Evolutionary conservation across 2,888 invertebrate species (phyloP).

Genomic region (Dryadula phaetusa): DNA sequence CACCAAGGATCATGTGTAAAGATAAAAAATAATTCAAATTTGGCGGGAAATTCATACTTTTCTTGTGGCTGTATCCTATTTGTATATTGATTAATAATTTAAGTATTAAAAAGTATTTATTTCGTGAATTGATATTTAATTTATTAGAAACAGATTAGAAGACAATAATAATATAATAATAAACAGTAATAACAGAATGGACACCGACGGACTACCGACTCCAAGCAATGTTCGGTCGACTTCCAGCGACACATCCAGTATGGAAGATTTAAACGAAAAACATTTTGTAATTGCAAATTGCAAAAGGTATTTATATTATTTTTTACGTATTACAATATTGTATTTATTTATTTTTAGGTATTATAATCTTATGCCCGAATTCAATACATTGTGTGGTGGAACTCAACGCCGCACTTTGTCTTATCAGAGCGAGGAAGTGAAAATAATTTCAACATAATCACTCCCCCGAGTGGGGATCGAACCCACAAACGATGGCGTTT

Average conservation of each 20-base stretch:
- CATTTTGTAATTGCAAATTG: constrained; percentile 64
- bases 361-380: too few relatives aligned
- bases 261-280: constrained; percentile 18
- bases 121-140: neutral
- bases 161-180: neutral
- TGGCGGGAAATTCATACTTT: neutral
- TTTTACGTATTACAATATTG: too few relatives aligned
- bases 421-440: too few relatives aligned
- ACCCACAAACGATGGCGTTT: too few relatives aligned
- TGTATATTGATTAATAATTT: neutral
- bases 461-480: too few relatives aligned
- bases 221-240: neutral
- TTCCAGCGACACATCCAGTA: constrained; percentile 28
- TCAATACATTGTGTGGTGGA: too few relatives aligned
- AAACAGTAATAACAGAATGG: constrained; percentile 34
- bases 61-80: neutral
- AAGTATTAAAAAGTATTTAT: neutral
- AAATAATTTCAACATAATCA: too few relatives aligned
- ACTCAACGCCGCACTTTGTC: too few relatives aligned
- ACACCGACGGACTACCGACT: constrained; percentile 10
- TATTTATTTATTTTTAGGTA: too few relatives aligned
- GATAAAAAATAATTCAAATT: neutral
- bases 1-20: neutral
- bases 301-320: constrained; percentile 55
- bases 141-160: neutral